Evolutionary conservation across 2,113 vertebrate species (phyloP).

Genomic region (Lathamus discolor): DNA sequence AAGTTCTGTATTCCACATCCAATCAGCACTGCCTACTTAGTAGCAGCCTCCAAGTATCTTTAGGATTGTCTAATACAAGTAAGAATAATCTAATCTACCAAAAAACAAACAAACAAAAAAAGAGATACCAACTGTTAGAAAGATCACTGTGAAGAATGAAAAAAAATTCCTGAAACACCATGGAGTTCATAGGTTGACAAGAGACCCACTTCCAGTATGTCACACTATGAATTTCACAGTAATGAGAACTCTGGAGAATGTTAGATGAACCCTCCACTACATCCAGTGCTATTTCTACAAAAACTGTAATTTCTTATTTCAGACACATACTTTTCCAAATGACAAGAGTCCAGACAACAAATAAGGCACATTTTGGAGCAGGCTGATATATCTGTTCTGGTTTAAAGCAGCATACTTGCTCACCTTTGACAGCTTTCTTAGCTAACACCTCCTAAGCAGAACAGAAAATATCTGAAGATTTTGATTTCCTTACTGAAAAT

Average conservation of each 20-base stretch:
- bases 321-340: neutral
- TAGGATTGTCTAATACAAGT: neutral
- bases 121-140: neutral
- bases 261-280: neutral
- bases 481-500: neutral
- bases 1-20: neutral
- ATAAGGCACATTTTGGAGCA: neutral
- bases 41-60: neutral
- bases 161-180: neutral
- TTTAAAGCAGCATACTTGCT: neutral
- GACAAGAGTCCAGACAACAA: neutral
- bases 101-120: neutral
- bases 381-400: neutral
- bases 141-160: neutral
- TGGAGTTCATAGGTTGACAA: neutral
- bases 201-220: neutral
- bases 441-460: neutral
- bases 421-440: neutral
- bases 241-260: neutral
- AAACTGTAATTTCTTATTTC: neutral
- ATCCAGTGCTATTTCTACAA: neutral
- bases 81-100: neutral
- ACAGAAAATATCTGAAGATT: neutral
- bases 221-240: neutral
- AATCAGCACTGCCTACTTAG: neutral